Conservation (phyloP, 2,113 vertebrate genomes). For the Hemichromis elongatus region DNA sequence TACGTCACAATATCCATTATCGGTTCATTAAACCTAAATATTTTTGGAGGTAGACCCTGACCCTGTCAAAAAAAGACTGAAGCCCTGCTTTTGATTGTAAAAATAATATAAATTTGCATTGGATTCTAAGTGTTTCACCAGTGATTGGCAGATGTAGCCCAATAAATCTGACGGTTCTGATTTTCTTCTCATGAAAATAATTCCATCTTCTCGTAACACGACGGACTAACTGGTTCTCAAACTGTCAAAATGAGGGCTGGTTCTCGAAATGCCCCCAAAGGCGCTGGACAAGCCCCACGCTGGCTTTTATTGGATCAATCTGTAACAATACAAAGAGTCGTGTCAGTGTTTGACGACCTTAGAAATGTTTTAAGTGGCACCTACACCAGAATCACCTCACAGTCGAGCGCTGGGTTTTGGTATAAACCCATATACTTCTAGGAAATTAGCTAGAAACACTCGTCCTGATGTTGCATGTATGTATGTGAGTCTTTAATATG, state of each 20-base stretch:
- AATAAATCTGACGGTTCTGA: not conserved
- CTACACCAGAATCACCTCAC: not conserved
- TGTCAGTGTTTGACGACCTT: not conserved
- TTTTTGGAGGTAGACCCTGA: rapidly evolving
- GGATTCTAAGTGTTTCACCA: not conserved
- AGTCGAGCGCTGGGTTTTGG: not conserved
- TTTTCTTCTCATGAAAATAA: not conserved
- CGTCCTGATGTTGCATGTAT: not conserved
- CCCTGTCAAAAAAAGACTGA: not conserved
- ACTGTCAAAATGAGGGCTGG: not conserved
- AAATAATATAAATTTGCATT: not conserved
- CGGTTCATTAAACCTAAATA: not conserved
- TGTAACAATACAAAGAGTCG: not conserved
- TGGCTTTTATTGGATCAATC: not conserved
- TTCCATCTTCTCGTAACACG: not conserved
- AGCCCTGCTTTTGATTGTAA: not conserved
- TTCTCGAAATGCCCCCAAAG: not conserved
- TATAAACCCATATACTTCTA: not conserved
- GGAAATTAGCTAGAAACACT: not conserved
- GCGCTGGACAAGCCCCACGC: rapidly evolving
- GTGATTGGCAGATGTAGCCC: not conserved
- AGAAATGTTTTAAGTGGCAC: not conserved
- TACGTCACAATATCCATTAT: not conserved
- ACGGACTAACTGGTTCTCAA: not conserved
- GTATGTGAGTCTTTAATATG: not conserved